phyloP scores from a whole-genome alignment of 2,113 vertebrate species.

The Oncorhynchus gorbuscha region DNA sequence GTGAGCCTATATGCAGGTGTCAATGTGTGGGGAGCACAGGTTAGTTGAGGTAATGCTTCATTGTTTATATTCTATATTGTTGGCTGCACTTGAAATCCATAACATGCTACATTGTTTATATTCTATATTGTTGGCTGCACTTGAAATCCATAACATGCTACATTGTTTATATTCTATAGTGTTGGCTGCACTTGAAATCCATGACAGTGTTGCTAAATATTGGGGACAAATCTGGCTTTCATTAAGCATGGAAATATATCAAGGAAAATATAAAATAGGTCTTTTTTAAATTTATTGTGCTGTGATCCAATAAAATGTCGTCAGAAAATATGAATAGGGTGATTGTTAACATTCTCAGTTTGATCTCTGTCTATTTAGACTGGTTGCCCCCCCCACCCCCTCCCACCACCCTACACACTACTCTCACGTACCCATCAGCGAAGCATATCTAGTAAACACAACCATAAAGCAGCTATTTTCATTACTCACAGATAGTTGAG shows the following conservation, averaged over 20 bases:
- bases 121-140: constrained; percentile 20
- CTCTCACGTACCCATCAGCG: not conserved
- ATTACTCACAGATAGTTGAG: not conserved
- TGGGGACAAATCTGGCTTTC: constrained; percentile 44
- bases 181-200: constrained; percentile 32
- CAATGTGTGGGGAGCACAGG: too few species aligned
- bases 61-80: constrained; percentile 16
- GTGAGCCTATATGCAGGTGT: too few species aligned
- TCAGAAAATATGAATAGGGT: constrained; percentile 23
- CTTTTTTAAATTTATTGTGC: constrained; percentile 14
- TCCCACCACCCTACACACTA: not conserved
- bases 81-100: constrained; percentile 34
- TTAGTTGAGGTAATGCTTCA: not conserved
- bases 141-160: constrained; percentile 26
- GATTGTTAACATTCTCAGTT: constrained; percentile 1
- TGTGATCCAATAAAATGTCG: constrained; percentile 28
- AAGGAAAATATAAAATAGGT: constrained; percentile 27
- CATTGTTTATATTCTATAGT: constrained; percentile 16
- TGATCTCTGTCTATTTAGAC: constrained; percentile 3
- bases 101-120: constrained; percentile 13
- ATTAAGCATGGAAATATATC: constrained; percentile 43
- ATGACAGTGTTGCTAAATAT: constrained; percentile 32
- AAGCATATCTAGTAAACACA: not conserved
- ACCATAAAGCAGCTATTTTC: not conserved
- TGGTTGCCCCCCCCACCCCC: not conserved